Base-by-base conservation (phyloP, 2,888 invertebrate genomes). In the Drosophila fungiperda region DNA sequence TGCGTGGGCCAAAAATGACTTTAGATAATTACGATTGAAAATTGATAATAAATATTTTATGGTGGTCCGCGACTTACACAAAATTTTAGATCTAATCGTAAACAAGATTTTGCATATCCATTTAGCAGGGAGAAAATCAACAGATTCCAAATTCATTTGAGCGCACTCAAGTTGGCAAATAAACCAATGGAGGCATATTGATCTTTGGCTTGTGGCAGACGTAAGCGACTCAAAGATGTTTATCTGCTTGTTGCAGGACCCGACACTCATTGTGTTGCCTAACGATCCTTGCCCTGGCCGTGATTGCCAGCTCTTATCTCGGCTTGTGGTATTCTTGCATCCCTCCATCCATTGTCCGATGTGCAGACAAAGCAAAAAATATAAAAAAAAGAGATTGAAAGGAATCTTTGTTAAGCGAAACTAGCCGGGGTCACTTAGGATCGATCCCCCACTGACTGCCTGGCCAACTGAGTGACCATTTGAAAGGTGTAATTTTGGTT, bases 401-500 rank as follows among this genome's bases (percentile, higher is more conserved):
- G 75, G 71, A 49, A 68, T 65, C 59, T 71, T 64, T 76, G 73
- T 79, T 73, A 72, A 63, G 65, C 63, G 73, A 62, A 78, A 83
- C 81, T 89, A 84, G 89, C 77, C 89, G 75, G 78, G 73, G 49
- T 80, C 78, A 78, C 62, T 74, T 69, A 73, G 83, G 83, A 45
- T 62, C 55, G 57, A 74, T 62, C 55, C 54, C 73, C 70, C 73
- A 68, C 36, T 69, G 63, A 48, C 73, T 69, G 63, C 35, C 73
- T 69, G 36, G 2, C 36, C 3, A 15, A 7, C 36, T 23, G 45
- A 45, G 45, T 79, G 87, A 90, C 89, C 83, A 87, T 81, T 80
- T 87, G 71, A 91, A 90, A 91, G 83, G 87, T 90, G 87, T 90
- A 88, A 85, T 90, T 89, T 90, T 73, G 76, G 89, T 80, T 72